These are phyloP conservation scores for Rosalia funebris DNA, from an alignment of 2,888 invertebrate species.

Conservation along the genomic window DNA sequence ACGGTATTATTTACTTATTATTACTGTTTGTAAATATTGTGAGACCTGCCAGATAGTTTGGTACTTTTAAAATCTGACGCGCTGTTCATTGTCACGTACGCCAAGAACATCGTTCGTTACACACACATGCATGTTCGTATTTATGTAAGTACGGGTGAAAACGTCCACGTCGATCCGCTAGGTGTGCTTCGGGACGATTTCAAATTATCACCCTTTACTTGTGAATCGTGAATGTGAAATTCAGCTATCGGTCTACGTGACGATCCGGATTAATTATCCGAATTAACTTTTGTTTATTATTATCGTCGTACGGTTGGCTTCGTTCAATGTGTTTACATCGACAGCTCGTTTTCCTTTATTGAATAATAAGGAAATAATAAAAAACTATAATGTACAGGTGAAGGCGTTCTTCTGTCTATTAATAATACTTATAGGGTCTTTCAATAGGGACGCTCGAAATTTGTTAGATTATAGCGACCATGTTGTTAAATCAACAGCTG, in stretches of 20 bases:
- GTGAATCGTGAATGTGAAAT: too few species aligned
- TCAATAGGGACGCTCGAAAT: too few species aligned
- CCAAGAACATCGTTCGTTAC: conserved; percentile 5
- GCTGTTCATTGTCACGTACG: conserved; percentile 13
- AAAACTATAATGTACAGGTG: too few species aligned
- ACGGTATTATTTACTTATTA: conserved; percentile 1
- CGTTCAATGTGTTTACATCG: too few species aligned
- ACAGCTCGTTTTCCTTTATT: too few species aligned
- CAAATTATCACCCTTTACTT: conserved; percentile 1
- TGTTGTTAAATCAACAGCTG: too few species aligned
- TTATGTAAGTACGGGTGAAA: neutral
- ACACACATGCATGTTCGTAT: neutral
- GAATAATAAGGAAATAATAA: too few species aligned
- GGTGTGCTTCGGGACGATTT: neutral
- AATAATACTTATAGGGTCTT: too few species aligned
- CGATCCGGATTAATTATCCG: neutral
- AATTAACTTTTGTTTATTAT: neutral
- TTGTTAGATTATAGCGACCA: too few species aligned
- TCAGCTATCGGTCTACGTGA: neutral
- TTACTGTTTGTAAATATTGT: conserved; percentile 14
- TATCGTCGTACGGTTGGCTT: neutral
- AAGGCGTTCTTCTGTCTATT: too few species aligned
- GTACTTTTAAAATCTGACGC: neutral
- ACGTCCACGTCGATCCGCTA: neutral
- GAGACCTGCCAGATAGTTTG: neutral